phyloP scores from a whole-genome alignment of 2,888 invertebrate species.

The Crematogaster levior region DNA sequence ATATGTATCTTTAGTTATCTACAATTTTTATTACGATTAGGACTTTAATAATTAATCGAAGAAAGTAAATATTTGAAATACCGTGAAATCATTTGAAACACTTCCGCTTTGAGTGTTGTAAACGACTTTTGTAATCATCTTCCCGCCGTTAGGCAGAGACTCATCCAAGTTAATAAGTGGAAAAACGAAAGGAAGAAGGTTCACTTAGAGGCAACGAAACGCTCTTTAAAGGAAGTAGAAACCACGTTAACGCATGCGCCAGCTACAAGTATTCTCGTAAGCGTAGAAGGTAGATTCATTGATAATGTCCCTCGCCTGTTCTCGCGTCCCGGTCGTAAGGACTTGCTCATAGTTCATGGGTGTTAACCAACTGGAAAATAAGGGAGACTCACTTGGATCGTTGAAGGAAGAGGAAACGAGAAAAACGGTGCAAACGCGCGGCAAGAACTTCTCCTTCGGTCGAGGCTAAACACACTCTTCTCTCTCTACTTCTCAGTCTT shows the following conservation, averaged over 20 bases:
- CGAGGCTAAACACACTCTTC: conserved; percentile 16
- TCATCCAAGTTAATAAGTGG: conserved; percentile 59
- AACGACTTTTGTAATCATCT: conserved; percentile 32
- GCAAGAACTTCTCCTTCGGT: conserved; percentile 46
- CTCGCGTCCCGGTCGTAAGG: conserved; percentile 68
- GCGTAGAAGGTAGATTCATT: conserved; percentile 73
- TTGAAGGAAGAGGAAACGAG: conserved; percentile 58
- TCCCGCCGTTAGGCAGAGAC: conserved; percentile 37
- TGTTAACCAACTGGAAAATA: conserved; percentile 77
- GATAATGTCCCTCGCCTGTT: conserved; percentile 77
- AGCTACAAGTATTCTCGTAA: conserved; percentile 58
- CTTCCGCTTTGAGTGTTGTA: conserved; percentile 11
- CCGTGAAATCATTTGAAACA: neutral
- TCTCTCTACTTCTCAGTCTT: neutral
- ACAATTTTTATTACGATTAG: neutral
- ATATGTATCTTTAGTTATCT: neutral
- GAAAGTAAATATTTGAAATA: conserved; percentile 1
- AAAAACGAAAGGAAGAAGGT: conserved; percentile 60
- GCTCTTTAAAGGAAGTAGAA: conserved; percentile 61
- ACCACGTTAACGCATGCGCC: conserved; percentile 60
- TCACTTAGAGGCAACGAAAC: conserved; percentile 52
- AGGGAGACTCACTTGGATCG: conserved; percentile 63
- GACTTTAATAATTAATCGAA: neutral
- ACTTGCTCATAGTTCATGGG: conserved; percentile 74
- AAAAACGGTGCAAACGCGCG: conserved; percentile 47